Conservation (phyloP, 2,113 vertebrate genomes). For the Caranx melampygus region DNA sequence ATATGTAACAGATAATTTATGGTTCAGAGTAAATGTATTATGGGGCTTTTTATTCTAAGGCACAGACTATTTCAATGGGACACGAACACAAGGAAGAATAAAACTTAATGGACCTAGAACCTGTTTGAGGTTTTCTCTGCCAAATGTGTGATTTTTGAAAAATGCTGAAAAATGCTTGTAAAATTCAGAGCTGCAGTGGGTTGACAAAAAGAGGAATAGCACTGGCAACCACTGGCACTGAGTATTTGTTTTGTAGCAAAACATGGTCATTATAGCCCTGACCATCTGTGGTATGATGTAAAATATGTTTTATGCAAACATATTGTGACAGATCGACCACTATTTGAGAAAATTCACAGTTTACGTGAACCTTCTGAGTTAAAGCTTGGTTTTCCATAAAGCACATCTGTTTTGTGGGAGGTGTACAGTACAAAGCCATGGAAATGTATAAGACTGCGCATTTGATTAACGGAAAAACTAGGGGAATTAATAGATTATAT, state of each 20-base stretch:
- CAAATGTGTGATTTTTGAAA: slow-evolving; percentile 1
- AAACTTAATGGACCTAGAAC: not conserved
- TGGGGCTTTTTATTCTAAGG: not conserved
- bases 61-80: not conserved
- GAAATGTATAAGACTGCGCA: not conserved
- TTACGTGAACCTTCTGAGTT: not conserved
- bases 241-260: slow-evolving; percentile 2
- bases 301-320: not conserved
- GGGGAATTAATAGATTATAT: not conserved
- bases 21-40: not conserved
- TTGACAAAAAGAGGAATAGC: not conserved
- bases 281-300: not conserved
- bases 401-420: not conserved
- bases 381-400: not conserved
- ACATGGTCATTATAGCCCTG: not conserved
- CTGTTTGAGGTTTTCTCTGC: not conserved
- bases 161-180: not conserved
- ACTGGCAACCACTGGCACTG: not conserved
- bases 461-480: not conserved
- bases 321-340: not conserved
- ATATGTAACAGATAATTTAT: not conserved
- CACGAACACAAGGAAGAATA: not conserved
- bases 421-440: not conserved
- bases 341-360: not conserved
- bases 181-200: not conserved